Conservation (phyloP, 2,113 vertebrate genomes). For the Lamprologus ornatipinnis region DNA sequence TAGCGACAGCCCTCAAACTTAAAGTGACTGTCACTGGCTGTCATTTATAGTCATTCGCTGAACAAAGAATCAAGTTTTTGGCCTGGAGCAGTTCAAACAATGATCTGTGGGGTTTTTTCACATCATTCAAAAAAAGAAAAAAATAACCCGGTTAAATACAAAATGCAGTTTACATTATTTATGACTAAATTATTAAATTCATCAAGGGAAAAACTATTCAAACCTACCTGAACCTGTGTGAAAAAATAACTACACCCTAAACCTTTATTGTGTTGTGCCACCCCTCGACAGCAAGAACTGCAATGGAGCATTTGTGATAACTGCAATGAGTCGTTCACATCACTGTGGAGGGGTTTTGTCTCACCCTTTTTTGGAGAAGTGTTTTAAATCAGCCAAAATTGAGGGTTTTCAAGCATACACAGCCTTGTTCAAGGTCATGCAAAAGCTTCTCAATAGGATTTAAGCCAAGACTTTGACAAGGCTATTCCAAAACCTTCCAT, state of each 20-base stretch:
- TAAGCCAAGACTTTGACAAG: not conserved
- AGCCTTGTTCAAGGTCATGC: not conserved
- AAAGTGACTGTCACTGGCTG: not conserved
- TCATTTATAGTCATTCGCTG: not conserved
- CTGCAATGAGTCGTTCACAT: not conserved
- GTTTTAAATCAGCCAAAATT: not conserved
- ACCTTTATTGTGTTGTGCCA: not conserved
- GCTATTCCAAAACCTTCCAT: not conserved
- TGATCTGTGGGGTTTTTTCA: not conserved
- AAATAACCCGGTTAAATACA: not conserved
- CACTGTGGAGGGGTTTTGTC: not conserved
- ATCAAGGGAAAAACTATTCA: not conserved
- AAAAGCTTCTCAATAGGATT: not conserved
- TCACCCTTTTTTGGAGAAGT: not conserved
- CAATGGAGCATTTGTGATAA: not conserved
- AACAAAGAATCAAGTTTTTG: not conserved
- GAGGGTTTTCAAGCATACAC: not conserved
- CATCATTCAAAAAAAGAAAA: not conserved
- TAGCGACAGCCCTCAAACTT: not conserved
- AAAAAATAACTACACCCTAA: not conserved
- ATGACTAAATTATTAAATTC: not conserved
- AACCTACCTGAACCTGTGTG: not conserved
- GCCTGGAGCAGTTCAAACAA: not conserved
- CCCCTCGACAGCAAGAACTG: not conserved
- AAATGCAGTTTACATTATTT: not conserved